Evolutionary conservation across 2,113 vertebrate genomes (phyloP).

Genomic region (Taxidea taxus): DNA sequence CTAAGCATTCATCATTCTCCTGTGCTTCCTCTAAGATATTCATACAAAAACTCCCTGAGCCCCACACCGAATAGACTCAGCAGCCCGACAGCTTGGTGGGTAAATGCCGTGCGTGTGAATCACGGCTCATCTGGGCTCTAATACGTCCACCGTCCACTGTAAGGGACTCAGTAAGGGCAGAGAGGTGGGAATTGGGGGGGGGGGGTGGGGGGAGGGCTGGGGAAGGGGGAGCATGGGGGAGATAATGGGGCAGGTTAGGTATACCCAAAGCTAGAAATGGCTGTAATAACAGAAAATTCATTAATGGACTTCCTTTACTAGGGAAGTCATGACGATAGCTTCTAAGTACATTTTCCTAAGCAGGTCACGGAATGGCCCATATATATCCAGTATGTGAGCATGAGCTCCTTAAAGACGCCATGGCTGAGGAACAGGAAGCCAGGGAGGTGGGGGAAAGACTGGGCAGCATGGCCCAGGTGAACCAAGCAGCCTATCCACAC

Average conservation of each 20-base stretch:
- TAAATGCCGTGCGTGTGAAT: neutral
- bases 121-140: fast-evolving
- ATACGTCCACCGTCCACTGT: too few species aligned
- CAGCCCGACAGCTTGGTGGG: neutral
- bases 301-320: neutral
- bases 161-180: neutral
- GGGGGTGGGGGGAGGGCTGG: fast-evolving
- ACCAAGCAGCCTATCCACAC: neutral
- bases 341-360: neutral
- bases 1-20: slow-evolving; percentile 46
- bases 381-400: neutral
- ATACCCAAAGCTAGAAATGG: neutral
- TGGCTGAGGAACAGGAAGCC: neutral
- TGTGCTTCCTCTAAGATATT: slow-evolving; percentile 20
- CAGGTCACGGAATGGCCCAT: neutral
- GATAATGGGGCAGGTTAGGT: neutral
- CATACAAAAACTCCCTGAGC: slow-evolving; percentile 8
- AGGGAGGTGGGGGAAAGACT: neutral
- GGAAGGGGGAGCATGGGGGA: neutral
- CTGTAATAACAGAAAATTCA: neutral
- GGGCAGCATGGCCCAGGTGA: neutral
- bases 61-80: neutral
- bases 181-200: neutral
- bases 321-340: neutral
- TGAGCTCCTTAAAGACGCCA: neutral